phyloP scores from a whole-genome alignment of 2,888 invertebrate genomes.

The Ecdyonurus torrentis region DNA sequence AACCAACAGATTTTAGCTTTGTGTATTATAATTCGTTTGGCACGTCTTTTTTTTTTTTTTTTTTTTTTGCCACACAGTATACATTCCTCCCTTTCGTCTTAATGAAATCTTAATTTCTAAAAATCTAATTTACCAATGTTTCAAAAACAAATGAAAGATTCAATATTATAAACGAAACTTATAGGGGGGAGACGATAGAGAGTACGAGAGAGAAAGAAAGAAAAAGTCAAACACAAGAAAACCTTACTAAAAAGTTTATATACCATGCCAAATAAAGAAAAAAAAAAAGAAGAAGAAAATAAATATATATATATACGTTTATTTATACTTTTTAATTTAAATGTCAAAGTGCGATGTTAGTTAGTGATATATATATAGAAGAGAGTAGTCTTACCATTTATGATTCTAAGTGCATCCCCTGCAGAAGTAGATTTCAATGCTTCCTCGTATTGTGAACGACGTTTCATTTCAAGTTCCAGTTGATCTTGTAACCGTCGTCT shows the following conservation, averaged over 20 bases:
- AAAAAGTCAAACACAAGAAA: neutral
- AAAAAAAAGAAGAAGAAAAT: neutral
- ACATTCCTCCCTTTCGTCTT: too few relatives aligned
- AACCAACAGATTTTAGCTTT: neutral
- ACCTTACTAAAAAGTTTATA: neutral
- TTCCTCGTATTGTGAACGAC: slow-evolving; percentile 63
- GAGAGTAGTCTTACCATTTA: slow-evolving; percentile 45
- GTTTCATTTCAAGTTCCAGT: slow-evolving; percentile 61
- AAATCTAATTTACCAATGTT: neutral
- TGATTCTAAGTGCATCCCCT: slow-evolving; percentile 57
- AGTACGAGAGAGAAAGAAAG: too few relatives aligned
- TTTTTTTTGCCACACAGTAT: too few relatives aligned
- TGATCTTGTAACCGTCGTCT: slow-evolving; percentile 73
- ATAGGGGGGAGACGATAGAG: too few relatives aligned
- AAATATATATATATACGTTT: too few relatives aligned
- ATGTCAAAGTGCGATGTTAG: too few relatives aligned
- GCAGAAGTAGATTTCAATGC: slow-evolving; percentile 62
- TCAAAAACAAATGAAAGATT: neutral
- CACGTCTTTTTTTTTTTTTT: neutral
- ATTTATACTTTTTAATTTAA: too few relatives aligned
- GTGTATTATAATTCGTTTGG: neutral
- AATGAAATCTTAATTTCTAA: too few relatives aligned
- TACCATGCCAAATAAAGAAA: neutral
- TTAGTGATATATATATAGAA: too few relatives aligned
- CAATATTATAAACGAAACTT: too few relatives aligned